Percentiles rank a stretch among this genome's conserved stretches.
Evolutionary conservation across 2,888 invertebrate species (phyloP).

Genomic region (Tipula confusa): DNA sequence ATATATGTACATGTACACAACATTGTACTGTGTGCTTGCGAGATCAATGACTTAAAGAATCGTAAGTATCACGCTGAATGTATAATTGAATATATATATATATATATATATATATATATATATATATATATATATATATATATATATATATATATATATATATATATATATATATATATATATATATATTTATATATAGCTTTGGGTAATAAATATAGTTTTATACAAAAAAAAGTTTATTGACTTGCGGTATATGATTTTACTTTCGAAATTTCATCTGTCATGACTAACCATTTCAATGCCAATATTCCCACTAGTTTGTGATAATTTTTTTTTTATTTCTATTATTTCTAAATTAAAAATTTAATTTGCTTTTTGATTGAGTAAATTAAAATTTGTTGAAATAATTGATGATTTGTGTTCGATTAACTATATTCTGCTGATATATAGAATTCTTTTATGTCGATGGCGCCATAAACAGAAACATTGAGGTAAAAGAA

Average conservation of each 20-base stretch:
- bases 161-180: not conserved
- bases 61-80: not conserved
- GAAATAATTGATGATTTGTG: not conserved
- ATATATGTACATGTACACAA: not conserved
- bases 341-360: not conserved
- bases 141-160: not conserved
- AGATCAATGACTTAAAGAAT: not conserved
- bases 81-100: not conserved
- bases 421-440: not conserved
- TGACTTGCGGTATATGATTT: slow-evolving; percentile 12
- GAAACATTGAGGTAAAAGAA: too few species aligned
- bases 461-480: not conserved
- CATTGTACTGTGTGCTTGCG: not conserved
- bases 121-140: too few species aligned
- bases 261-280: slow-evolving; percentile 20
- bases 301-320: slow-evolving; percentile 14
- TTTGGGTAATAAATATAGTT: not conserved
- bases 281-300: slow-evolving; percentile 12
- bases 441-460: not conserved
- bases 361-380: not conserved
- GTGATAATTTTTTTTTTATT: not conserved
- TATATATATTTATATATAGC: not conserved
- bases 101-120: not conserved
- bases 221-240: not conserved
- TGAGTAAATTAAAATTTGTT: not conserved